Evolutionary conservation across 2,888 invertebrate genomes (phyloP).

Genomic region (Thysanoteuthis rhombus): DNA sequence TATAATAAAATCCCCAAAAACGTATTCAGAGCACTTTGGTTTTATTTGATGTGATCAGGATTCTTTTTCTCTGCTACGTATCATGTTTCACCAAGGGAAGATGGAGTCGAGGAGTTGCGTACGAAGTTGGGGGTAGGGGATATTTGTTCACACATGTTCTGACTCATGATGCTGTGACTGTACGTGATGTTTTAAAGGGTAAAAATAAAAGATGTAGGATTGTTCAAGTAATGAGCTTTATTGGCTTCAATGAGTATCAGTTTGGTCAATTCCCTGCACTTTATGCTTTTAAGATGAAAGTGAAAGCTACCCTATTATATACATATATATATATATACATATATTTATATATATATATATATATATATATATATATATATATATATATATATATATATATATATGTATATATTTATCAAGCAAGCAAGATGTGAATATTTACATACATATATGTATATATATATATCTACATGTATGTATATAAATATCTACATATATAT

Average conservation of each 20-base stretch:
- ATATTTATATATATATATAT: too few species aligned
- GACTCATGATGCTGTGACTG: neutral
- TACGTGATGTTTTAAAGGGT: neutral
- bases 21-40: neutral
- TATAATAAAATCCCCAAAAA: neutral
- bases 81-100: neutral
- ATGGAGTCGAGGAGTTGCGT: neutral
- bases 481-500: too few species aligned
- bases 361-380: too few species aligned
- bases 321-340: too few species aligned
- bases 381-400: too few species aligned
- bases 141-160: neutral
- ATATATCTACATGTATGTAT: too few species aligned
- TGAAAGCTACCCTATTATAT: neutral
- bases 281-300: neutral
- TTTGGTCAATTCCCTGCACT: neutral
- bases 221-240: neutral
- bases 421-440: too few species aligned
- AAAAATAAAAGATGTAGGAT: neutral
- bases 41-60: slow-evolving; percentile 12
- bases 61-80: neutral
- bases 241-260: neutral
- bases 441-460: too few species aligned
- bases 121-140: neutral
- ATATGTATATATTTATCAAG: too few species aligned